Base-by-base conservation (phyloP, 2,797 vertebrate genomes). In the Clarias pachynema region DNA sequence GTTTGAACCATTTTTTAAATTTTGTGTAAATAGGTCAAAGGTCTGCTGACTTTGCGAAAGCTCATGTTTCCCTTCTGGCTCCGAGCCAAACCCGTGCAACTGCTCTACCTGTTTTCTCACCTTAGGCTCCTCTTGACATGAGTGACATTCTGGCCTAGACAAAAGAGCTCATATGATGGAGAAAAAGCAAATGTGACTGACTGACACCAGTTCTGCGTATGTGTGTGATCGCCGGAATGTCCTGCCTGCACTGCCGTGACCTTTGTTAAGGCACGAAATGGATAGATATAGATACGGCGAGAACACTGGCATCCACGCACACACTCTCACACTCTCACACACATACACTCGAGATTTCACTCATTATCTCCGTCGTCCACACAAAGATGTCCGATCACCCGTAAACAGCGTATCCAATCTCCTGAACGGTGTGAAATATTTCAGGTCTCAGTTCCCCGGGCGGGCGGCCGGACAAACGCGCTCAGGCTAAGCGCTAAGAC, bases 51-150 rank as follows among this genome's bases (percentile, higher is more conserved):
- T 34, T 83, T 29, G 40, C 10, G 31, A 40, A n/a, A 83, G 49
- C 26, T 84, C 9, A 24, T 18, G 74, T 79, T 84, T 62, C 59
- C 12, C n/a, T n/a, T 75, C 79, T 65, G 56, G 77, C 77, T 70
- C 60, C 4, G 16, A 37, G 77, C 81, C 56, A 81, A 60, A 59
- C 84, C 26, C 5, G 29, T 87, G 10, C 29, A 22, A 87, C 84
- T 63, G 62, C 85, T 87, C 85, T 89, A 89, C 87, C 89, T 86
- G 87, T 90, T 89, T 89, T 88, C 80, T 65, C 87, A 84, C 86
- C 87, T 88, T 63, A 60, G 89, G 90, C 91, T 91, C 81, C 86
- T 77, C 79, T 60, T 69, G 80, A 90, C 90, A 84, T 86, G 81
- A 87, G 79, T 87, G 81, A 84, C 88, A 87, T 89, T 87, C 84